Percentiles rank a stretch among this genome's conserved stretches.
Evolutionary conservation across 2,113 vertebrate species (phyloP).

Genomic region (Tetrax tetrax): DNA sequence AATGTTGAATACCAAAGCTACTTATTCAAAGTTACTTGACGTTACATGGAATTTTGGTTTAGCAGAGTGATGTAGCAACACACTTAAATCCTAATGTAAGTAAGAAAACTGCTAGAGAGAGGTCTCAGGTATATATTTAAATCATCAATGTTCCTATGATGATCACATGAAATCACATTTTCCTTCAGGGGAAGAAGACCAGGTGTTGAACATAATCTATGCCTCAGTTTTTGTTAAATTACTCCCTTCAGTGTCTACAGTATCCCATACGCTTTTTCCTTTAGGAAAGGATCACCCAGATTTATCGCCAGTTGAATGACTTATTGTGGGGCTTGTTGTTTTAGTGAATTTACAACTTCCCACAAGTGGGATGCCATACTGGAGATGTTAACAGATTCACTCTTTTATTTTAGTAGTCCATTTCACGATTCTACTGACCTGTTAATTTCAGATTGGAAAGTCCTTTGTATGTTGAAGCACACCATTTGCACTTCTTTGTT

Average conservation of each 20-base stretch:
- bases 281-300: neutral
- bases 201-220: neutral
- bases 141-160: neutral
- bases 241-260: neutral
- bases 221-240: neutral
- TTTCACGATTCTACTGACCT: neutral
- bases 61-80: neutral
- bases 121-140: neutral
- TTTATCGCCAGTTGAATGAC: accelerated
- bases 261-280: neutral
- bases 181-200: neutral
- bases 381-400: neutral
- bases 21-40: neutral
- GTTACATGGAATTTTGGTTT: neutral
- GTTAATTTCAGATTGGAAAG: neutral
- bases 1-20: neutral
- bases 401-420: neutral
- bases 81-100: neutral
- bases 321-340: neutral
- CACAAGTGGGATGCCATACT: neutral
- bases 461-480: neutral
- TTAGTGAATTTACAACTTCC: neutral
- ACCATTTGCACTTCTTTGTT: neutral
- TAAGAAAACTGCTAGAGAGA: neutral
- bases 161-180: neutral